Evolutionary conservation across 2,888 invertebrate genomes (phyloP).

Genomic region (Abrostola triplasia): DNA sequence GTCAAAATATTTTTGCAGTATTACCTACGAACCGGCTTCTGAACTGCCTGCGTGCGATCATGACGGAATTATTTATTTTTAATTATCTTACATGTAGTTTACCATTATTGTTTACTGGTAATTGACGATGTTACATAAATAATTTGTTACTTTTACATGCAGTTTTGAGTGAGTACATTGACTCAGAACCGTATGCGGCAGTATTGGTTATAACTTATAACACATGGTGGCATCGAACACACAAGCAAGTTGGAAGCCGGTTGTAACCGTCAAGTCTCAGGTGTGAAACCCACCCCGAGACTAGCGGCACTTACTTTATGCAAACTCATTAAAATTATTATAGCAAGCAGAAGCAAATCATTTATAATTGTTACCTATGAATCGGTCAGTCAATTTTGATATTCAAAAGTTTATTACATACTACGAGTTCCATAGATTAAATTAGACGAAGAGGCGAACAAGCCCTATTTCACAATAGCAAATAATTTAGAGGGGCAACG

Average conservation of each 20-base stretch:
- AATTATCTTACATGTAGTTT: slow-evolving; percentile 20
- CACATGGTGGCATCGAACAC: slow-evolving; percentile 40
- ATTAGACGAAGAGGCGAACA: slow-evolving; percentile 61
- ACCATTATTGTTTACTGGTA: slow-evolving; percentile 34
- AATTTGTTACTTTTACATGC: slow-evolving; percentile 17
- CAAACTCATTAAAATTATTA: slow-evolving; percentile 65
- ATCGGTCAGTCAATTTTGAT: slow-evolving; percentile 71
- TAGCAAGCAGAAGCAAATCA: slow-evolving; percentile 73
- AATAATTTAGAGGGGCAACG: slow-evolving; percentile 78
- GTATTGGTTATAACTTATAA: slow-evolving; percentile 29
- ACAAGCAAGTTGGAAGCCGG: slow-evolving; percentile 55
- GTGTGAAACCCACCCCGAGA: slow-evolving; percentile 48
- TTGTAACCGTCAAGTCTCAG: slow-evolving; percentile 56
- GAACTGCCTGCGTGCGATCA: slow-evolving; percentile 54
- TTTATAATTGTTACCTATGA: slow-evolving; percentile 59
- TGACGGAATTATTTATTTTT: slow-evolving; percentile 31
- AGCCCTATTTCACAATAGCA: slow-evolving; percentile 63
- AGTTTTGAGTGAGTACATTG: slow-evolving; percentile 7
- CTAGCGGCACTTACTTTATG: slow-evolving; percentile 59
- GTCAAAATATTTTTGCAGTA: slow-evolving; percentile 86
- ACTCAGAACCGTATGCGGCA: slow-evolving; percentile 15
- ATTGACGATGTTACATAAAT: slow-evolving; percentile 49
- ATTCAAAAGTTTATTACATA: slow-evolving; percentile 48
- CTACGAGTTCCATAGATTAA: slow-evolving; percentile 48
- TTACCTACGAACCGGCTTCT: slow-evolving; percentile 71